Base-by-base conservation (phyloP, 2,888 invertebrate genomes). In the Sinotaia quadrata region DNA sequence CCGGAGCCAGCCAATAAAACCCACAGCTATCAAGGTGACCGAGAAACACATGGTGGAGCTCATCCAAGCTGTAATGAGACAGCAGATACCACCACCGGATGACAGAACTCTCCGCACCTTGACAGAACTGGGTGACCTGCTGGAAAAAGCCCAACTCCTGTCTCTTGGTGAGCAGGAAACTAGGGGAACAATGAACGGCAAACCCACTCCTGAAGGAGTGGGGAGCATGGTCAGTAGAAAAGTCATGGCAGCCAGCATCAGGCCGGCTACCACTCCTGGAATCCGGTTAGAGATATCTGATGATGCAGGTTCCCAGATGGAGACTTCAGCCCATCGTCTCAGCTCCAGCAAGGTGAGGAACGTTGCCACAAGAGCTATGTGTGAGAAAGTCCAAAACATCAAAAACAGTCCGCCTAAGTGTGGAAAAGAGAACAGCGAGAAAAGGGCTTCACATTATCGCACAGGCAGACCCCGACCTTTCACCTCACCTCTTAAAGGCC, bases 21-120 rank as follows among this genome's bases (percentile, higher is more conserved):
- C n/a, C 21, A 49, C 12, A 24, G 33, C 36, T 3, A 3, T 36
- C 4, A 21, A 54, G 15, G 47, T 59, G n/a, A 51, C 63, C 10
- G 68, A 71, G 47, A 61, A 37, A 37, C 62, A 68, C 51, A 63
- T 66, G 63, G 68, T 61, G 29, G 56, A 54, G 29, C 8, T 65
- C 4, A 68, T 68, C 8, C 56, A 58, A 2, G 51, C 51, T 5
- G 71, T 68, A 7, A 27, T 71, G 33, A n/a, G 58, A 27, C 65
- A 61, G 15, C 68, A 71, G 60, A 41, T n/a, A 4, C 65, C 33
- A 15, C 56, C 44, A 21, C 56, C 31, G 5, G 56, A 54, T 21
- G 41, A 41, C 29, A 65, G 15, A 15, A 65, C 27, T 33, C 29
- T 65, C 44, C 44, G 33, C 21, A 56, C 37, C 18, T 47, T 65